A percentile compares a stretch with the other conserved stretches of the same genome.
Conservation (phyloP, 2,888 invertebrate species). For the Harpagoxenus sublaevis region DNA sequence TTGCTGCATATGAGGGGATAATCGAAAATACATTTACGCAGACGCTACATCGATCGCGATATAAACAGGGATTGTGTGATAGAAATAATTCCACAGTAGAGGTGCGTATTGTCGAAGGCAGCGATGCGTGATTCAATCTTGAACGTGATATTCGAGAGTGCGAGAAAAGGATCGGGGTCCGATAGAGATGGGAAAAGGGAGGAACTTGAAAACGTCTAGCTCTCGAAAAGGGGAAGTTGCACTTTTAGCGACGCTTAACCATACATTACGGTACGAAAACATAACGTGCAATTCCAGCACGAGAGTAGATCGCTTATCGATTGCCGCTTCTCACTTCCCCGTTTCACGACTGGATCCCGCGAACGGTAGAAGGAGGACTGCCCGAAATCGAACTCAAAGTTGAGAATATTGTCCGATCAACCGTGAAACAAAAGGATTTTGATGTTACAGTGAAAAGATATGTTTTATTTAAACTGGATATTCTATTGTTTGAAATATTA, state of each 20-base stretch:
- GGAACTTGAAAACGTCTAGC: constrained; percentile 12
- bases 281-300: constrained; percentile 47
- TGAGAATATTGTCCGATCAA: constrained; percentile 26
- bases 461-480: constrained; percentile 24
- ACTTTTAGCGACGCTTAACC: constrained; percentile 50
- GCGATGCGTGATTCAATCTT: constrained; percentile 46
- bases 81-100: constrained; percentile 25
- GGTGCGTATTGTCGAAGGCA: background rate
- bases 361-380: constrained; percentile 2
- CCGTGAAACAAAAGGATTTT: constrained; percentile 34
- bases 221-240: constrained; percentile 45
- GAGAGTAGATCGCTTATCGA: constrained; percentile 58
- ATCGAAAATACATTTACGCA: background rate
- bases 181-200: background rate
- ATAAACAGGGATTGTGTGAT: background rate
- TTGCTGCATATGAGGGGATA: background rate
- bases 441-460: background rate
- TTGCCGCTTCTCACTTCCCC: constrained; percentile 39
- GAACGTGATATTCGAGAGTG: constrained; percentile 26
- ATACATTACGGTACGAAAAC: constrained; percentile 51
- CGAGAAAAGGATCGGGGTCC: background rate
- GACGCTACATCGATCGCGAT: background rate
- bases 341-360: constrained; percentile 42
- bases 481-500: constrained; percentile 14
- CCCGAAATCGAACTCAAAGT: constrained; percentile 18